phyloP scores from a whole-genome alignment of 2,888 invertebrate species.

The Nymphalis c-album region DNA sequence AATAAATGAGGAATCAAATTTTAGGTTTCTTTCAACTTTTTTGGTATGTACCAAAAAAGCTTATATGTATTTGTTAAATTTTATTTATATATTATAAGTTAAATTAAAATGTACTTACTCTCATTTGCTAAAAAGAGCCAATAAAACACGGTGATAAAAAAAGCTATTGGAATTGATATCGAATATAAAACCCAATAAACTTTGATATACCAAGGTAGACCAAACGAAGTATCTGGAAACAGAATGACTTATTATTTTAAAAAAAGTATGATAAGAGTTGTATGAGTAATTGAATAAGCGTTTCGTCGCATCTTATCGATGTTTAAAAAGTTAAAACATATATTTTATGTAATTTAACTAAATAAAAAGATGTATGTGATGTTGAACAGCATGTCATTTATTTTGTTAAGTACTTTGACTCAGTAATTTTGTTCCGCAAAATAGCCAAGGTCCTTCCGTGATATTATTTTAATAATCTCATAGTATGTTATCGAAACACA shows the following conservation, averaged over 20 bases:
- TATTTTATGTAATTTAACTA: not conserved
- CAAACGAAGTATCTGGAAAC: conserved; percentile 60
- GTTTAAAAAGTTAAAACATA: not conserved
- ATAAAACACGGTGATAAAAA: conserved; percentile 71
- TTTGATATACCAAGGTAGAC: conserved; percentile 62
- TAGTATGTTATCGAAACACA: not conserved
- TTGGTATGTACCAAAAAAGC: no score
- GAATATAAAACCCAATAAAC: conserved; percentile 66
- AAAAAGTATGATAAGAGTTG: not conserved
- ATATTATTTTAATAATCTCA: conserved; percentile 4
- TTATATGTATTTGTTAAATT: no score
- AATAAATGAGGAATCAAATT: no score
- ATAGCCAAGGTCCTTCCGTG: not conserved
- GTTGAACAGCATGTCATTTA: no score
- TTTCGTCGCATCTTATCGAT: not conserved
- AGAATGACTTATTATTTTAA: not conserved
- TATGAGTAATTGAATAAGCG: not conserved
- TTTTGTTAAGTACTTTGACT: not conserved
- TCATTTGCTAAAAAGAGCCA: conserved; percentile 56
- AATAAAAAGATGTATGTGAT: no score
- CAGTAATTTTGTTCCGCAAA: not conserved
- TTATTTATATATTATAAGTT: no score
- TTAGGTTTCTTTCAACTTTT: no score
- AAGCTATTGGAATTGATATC: conserved; percentile 58
- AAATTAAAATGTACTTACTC: conserved; percentile 46